Conservation (phyloP, 2,888 invertebrate genomes). For the Brassicogethes aeneus region DNA sequence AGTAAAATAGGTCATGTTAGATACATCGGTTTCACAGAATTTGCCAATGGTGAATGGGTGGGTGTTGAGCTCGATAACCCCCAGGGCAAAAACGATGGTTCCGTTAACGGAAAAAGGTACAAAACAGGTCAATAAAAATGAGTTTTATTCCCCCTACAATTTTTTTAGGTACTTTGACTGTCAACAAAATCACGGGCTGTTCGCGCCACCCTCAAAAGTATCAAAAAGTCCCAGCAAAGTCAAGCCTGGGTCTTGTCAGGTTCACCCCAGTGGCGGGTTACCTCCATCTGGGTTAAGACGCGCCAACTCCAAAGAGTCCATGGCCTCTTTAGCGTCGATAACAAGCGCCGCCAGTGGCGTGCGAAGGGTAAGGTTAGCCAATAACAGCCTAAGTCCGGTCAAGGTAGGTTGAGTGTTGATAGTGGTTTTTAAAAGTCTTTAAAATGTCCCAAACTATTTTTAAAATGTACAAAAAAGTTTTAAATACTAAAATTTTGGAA, state of each 20-base stretch:
- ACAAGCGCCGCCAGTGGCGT: conserved; percentile 42
- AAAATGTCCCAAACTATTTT: no score
- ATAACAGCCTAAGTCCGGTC: conserved; percentile 56
- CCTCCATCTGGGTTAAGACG: conserved; percentile 51
- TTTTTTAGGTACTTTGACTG: conserved; percentile 84
- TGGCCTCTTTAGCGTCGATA: conserved; percentile 49
- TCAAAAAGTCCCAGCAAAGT: conserved; percentile 72
- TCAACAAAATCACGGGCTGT: conserved; percentile 81
- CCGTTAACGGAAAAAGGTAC: conserved; percentile 84
- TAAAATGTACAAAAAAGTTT: no score
- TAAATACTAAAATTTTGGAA: no score
- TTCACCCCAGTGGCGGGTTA: conserved; percentile 45
- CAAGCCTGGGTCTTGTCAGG: conserved; percentile 53
- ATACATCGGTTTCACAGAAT: conserved; percentile 81
- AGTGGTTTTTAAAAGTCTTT: conserved; percentile 4
- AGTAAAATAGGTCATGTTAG: conserved; percentile 81
- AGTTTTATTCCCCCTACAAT: no score
- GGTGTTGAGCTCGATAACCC: conserved; percentile 93
- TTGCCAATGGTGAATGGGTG: conserved; percentile 91
- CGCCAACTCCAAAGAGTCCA: conserved; percentile 77
- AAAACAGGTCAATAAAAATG: no score
- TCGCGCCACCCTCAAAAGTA: conserved; percentile 88
- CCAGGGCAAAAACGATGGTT: conserved; percentile 92
- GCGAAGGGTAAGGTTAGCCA: conserved; percentile 68
- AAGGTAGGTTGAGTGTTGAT: conserved; percentile 50